These are phyloP conservation scores for Sylvia borin DNA, from an alignment of 2,797 vertebrate genomes.

Conservation along the genomic window DNA sequence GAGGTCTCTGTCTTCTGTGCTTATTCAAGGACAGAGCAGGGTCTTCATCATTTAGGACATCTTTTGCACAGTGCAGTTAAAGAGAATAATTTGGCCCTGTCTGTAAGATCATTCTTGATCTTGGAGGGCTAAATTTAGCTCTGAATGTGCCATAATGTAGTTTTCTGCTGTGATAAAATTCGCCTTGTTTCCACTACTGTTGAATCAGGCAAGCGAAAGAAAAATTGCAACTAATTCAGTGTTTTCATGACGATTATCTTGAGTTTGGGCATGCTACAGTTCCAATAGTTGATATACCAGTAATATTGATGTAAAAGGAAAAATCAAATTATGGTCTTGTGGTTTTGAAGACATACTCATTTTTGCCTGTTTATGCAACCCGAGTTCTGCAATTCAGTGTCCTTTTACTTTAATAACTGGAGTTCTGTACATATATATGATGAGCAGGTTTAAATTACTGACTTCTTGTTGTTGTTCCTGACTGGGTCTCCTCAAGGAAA, in stretches of 20 bases:
- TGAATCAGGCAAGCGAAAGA: neutral
- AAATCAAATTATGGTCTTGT: neutral
- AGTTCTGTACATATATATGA: neutral
- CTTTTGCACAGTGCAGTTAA: neutral
- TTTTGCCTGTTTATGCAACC: neutral
- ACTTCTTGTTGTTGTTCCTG: neutral
- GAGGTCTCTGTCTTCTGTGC: neutral
- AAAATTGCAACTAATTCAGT: neutral
- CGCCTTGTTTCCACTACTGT: neutral
- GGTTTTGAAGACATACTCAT: neutral
- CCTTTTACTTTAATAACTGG: neutral
- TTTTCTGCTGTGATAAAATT: neutral
- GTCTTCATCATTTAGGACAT: constrained; percentile 42
- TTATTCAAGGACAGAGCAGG: constrained; percentile 35
- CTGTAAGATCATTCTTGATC: constrained; percentile 19
- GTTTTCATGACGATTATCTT: neutral
- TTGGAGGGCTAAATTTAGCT: neutral
- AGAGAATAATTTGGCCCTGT: constrained; percentile 20
- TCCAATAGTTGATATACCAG: neutral
- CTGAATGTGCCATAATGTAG: neutral
- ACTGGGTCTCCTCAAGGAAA: neutral
- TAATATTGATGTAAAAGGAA: neutral
- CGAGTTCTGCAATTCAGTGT: neutral
- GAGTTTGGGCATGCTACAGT: neutral
- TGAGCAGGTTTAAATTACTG: neutral